phyloP scores from a whole-genome alignment of 2,888 invertebrate species.

The Pedicia rivosa region DNA sequence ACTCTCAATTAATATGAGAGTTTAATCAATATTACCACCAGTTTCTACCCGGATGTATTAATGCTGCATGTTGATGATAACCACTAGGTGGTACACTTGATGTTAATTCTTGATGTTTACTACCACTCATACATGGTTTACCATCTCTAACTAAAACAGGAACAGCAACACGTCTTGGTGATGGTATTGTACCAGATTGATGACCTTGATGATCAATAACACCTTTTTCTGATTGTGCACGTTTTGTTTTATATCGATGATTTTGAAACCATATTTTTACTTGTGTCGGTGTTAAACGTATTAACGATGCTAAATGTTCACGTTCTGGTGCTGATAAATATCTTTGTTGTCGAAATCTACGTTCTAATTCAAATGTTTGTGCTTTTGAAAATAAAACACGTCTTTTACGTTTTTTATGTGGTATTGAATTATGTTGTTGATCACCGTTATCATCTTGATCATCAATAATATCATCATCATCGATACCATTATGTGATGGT shows the following conservation, averaged over 20 bases:
- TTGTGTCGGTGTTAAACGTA: constrained; percentile 92
- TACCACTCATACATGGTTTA: constrained; percentile 63
- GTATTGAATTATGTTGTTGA: constrained; percentile 30
- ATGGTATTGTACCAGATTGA: constrained; percentile 44
- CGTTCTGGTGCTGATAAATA: constrained; percentile 96
- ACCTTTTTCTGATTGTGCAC: constrained; percentile 91
- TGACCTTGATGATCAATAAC: constrained; percentile 39
- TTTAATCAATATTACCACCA: constrained; percentile 4
- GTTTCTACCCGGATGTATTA: background rate
- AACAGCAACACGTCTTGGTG: constrained; percentile 83
- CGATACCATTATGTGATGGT: constrained; percentile 1
- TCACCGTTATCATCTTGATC: constrained; percentile 32
- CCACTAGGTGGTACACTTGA: constrained; percentile 32
- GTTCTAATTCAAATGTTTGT: constrained; percentile 90
- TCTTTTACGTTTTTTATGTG: constrained; percentile 82
- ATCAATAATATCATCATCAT: constrained; percentile 15
- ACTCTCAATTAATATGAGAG: too few relatives aligned
- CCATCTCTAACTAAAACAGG: constrained; percentile 91
- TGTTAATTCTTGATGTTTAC: constrained; percentile 34
- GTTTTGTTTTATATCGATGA: constrained; percentile 96
- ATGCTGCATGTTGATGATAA: constrained; percentile 23
- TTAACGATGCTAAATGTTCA: constrained; percentile 89
- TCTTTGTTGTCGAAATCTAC: constrained; percentile 87
- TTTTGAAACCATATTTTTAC: constrained; percentile 99
- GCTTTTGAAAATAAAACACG: constrained; percentile 95